Percentiles rank a stretch among this genome's conserved stretches.
Conservation (phyloP, 2,888 invertebrate species). For the Alviniconcha strummeri region DNA sequence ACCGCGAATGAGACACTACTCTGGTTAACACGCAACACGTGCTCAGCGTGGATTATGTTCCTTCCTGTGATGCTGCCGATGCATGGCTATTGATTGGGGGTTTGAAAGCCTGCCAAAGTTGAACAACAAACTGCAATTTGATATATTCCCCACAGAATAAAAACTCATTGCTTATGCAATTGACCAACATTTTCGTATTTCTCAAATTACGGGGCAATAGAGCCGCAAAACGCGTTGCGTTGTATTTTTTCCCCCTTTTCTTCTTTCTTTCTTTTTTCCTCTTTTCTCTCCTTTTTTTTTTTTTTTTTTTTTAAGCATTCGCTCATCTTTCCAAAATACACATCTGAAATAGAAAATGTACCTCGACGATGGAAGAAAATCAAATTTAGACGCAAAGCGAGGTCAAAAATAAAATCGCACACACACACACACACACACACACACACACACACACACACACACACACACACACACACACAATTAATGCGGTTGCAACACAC, state of each 20-base stretch:
- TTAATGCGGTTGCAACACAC: neutral
- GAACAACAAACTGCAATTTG: no score
- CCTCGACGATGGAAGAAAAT: neutral
- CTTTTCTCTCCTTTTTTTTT: neutral
- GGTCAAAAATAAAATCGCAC: neutral
- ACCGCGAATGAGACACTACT: no score
- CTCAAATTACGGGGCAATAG: no score
- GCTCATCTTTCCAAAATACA: slow-evolving; percentile 1
- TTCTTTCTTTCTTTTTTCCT: neutral
- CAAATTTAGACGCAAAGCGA: neutral
- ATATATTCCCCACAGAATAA: no score
- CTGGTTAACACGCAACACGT: no score
- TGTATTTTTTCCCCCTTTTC: neutral
- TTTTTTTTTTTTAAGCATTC: neutral
- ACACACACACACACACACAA: neutral
- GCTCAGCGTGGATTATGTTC: no score
- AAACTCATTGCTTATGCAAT: no score
- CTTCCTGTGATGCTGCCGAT: no score
- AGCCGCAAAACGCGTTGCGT: no score
- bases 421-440: neutral
- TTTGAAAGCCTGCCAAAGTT: no score
- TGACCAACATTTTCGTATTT: no score
- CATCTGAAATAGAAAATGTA: neutral
- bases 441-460: neutral
- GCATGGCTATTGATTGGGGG: no score